phyloP scores from a whole-genome alignment of 92 coral and sea anemone genomes.

The Desmophyllum pertusum region DNA sequence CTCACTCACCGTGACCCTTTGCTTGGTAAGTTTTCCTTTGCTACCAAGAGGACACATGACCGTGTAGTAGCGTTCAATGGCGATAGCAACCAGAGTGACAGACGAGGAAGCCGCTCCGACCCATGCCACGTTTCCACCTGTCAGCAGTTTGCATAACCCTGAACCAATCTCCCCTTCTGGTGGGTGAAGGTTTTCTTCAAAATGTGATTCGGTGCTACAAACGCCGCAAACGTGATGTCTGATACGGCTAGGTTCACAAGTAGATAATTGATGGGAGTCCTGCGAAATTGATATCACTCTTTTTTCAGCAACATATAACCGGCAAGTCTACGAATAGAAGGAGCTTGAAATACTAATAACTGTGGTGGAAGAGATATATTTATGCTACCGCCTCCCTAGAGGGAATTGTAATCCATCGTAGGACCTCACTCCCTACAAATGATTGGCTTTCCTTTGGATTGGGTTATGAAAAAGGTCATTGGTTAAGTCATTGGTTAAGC shows the following conservation, averaged over 20 bases:
- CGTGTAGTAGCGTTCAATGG: slow-evolving; percentile 20
- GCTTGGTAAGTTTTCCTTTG: not conserved
- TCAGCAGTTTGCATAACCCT: not conserved
- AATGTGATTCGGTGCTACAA: slow-evolving; percentile 12
- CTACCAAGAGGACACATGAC: slow-evolving; percentile 10
- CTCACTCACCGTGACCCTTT: not conserved
- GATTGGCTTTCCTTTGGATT: too few species aligned
- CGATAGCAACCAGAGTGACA: slow-evolving; percentile 10
- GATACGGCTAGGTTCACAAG: slow-evolving; percentile 21
- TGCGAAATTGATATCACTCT: not conserved
- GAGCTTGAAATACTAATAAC: not conserved
- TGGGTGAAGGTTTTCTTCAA: slow-evolving; percentile 3
- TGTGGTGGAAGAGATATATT: not conserved
- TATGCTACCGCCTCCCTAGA: not conserved
- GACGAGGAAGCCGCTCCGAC: slow-evolving; percentile 28
- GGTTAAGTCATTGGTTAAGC: too few species aligned
- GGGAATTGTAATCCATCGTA: too few species aligned
- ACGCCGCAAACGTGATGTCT: slow-evolving; percentile 4
- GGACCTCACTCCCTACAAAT: too few species aligned
- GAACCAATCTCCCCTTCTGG: slow-evolving; percentile 13
- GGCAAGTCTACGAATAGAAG: not conserved
- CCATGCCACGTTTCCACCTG: slow-evolving; percentile 28
- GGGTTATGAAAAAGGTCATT: too few species aligned
- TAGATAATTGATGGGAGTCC: slow-evolving; percentile 23
- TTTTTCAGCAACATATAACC: not conserved